Percentiles rank a stretch among this genome's conserved stretches.
Conservation (phyloP, 2,113 vertebrate species). For the Pterocles orientalis region DNA sequence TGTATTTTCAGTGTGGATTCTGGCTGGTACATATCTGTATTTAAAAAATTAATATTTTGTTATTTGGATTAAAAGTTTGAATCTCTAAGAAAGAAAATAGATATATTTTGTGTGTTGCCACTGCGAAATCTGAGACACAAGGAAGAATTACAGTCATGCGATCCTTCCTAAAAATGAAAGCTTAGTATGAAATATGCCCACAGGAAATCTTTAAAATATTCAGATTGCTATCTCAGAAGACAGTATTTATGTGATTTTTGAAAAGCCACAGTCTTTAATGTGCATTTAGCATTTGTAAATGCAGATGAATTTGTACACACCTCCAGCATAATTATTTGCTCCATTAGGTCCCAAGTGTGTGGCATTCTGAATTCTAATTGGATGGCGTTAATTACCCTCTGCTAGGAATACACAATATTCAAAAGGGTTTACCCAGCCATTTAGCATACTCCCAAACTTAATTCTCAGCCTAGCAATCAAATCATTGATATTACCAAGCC, state of each 20-base stretch:
- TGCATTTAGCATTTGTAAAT: slow-evolving; percentile 18
- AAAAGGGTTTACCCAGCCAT: background rate
- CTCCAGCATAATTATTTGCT: slow-evolving; percentile 47
- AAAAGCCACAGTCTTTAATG: slow-evolving; percentile 29
- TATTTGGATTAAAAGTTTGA: background rate
- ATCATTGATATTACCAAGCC: background rate
- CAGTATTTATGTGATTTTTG: background rate
- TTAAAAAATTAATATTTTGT: background rate
- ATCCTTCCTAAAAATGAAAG: slow-evolving; percentile 19
- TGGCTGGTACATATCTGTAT: background rate
- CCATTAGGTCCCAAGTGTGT: slow-evolving; percentile 16
- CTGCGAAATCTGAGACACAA: slow-evolving; percentile 11
- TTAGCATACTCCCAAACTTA: background rate
- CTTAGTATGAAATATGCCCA: slow-evolving; percentile 26
- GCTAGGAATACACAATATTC: background rate
- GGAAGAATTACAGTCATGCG: background rate
- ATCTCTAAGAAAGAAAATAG: background rate
- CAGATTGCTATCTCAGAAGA: slow-evolving; percentile 14
- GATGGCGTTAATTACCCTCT: slow-evolving; percentile 23
- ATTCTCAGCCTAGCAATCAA: background rate
- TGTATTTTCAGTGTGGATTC: background rate
- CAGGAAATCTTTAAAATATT: slow-evolving; percentile 33
- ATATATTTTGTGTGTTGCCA: background rate
- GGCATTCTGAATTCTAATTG: slow-evolving; percentile 32
- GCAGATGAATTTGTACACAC: background rate